These are phyloP conservation scores for Lutraria lutraria DNA, from an alignment of 2,888 invertebrate genomes.

Conservation along the genomic window DNA sequence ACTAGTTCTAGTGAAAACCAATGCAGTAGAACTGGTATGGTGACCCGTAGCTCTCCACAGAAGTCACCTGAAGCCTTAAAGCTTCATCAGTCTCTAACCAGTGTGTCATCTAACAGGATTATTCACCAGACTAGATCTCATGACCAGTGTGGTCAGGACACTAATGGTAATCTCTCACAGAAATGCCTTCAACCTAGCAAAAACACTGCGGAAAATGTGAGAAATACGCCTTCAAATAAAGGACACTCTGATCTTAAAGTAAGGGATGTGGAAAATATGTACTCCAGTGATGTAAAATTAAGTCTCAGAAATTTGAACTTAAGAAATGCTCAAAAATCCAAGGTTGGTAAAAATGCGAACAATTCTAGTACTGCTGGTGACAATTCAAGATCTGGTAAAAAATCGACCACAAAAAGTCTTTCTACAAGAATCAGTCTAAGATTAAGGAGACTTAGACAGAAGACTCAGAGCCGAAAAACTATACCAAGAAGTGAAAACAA, in stretches of 20 bases:
- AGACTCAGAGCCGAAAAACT: constrained; percentile 35
- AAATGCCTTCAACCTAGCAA: constrained; percentile 64
- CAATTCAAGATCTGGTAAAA: constrained; percentile 44
- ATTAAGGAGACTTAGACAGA: constrained; percentile 60
- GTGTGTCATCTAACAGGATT: constrained; percentile 15
- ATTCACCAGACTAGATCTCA: constrained; percentile 33
- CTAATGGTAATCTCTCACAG: not conserved
- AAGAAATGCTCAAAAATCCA: constrained; percentile 43
- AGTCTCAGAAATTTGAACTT: constrained; percentile 56
- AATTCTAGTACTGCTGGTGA: constrained; percentile 55
- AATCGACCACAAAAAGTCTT: constrained; percentile 55
- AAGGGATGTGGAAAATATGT: constrained; percentile 65
- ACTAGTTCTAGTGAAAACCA: constrained; percentile 63
- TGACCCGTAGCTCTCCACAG: constrained; percentile 61
- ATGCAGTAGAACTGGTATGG: constrained; percentile 58
- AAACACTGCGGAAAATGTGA: constrained; percentile 53
- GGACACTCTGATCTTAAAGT: constrained; percentile 47
- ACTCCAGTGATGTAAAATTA: constrained; percentile 56
- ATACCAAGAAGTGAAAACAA: constrained; percentile 69
- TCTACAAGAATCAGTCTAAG: constrained; percentile 68
- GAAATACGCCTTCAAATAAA: constrained; percentile 22
- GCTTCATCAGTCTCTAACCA: not conserved
- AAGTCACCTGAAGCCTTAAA: constrained; percentile 50
- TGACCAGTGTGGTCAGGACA: not conserved
- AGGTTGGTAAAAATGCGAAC: constrained; percentile 51